Conservation (phyloP, 2,888 invertebrate species). For the Ormyrus rosae region DNA sequence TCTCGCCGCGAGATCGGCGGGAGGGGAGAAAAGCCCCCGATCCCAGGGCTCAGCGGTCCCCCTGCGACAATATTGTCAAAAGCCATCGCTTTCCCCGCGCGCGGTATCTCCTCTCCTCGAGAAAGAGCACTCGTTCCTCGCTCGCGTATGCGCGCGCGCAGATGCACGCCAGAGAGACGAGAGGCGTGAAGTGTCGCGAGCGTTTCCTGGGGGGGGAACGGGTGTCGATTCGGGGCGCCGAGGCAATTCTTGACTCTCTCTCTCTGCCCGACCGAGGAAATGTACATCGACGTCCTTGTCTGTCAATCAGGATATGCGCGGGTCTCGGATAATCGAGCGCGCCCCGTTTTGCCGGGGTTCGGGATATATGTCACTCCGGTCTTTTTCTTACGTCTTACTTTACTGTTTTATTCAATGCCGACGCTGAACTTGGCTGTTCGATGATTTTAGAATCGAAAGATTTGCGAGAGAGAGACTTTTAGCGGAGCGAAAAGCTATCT, state of each 20-base stretch:
- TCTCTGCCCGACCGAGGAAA: not conserved
- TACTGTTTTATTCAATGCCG: too few relatives aligned
- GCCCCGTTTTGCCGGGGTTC: too few relatives aligned
- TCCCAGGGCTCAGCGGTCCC: conserved; percentile 35
- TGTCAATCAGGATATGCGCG: conserved; percentile 24
- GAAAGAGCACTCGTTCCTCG: not conserved
- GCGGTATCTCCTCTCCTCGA: not conserved
- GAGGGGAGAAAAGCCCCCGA: conserved; percentile 11
- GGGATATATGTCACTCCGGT: too few relatives aligned
- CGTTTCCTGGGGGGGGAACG: conserved; percentile 12
- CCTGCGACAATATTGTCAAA: conserved; percentile 47
- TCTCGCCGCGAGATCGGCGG: not conserved
- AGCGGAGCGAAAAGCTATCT: too few relatives aligned
- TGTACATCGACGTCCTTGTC: conserved; percentile 20
- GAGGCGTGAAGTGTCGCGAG: not conserved
- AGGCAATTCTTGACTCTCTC: not conserved
- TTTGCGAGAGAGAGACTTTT: too few relatives aligned
- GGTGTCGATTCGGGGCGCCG: conserved; percentile 26
- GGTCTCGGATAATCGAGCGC: too few relatives aligned
- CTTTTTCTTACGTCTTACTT: too few relatives aligned
- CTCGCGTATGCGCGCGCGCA: not conserved
- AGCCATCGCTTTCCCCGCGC: conserved; percentile 14
- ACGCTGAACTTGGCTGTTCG: too few relatives aligned
- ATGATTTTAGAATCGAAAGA: too few relatives aligned
- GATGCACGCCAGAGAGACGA: not conserved